Percentiles rank a stretch among this genome's conserved stretches.
Conservation (phyloP, 2,888 invertebrate species). For the Harmothoe impar region DNA sequence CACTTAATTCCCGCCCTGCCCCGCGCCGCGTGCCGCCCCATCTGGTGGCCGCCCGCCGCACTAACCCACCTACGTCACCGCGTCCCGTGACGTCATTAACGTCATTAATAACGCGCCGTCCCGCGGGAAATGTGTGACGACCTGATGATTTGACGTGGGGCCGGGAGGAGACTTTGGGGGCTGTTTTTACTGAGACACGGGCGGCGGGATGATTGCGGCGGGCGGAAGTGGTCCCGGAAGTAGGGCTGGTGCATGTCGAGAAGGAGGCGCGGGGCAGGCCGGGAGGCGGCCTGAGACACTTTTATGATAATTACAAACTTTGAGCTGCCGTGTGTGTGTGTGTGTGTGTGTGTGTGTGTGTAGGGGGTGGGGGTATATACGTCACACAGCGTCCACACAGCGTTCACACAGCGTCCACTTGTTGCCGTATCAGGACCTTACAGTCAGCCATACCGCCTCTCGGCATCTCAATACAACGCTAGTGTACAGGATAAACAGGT, state of each 20-base stretch:
- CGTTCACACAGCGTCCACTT: too few relatives aligned
- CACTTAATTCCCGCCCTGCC: constrained; percentile 42
- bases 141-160: constrained; percentile 45
- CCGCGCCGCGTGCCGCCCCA: constrained; percentile 48
- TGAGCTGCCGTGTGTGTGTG: not conserved
- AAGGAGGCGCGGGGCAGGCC: not conserved
- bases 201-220: not conserved
- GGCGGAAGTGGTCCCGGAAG: constrained; percentile 7
- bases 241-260: not conserved
- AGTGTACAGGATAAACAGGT: too few relatives aligned
- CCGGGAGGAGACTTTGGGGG: not conserved
- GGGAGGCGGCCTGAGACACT: not conserved
- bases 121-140: constrained; percentile 16
- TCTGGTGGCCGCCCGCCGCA: constrained; percentile 19
- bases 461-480: too few relatives aligned
- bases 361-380: too few relatives aligned
- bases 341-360: not conserved
- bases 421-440: not conserved
- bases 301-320: constrained; percentile 11
- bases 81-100: not conserved
- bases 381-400: too few relatives aligned
- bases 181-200: constrained; percentile 7
- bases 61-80: not conserved
- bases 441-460: too few relatives aligned
- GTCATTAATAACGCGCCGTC: not conserved